Percentiles rank a stretch among this genome's conserved stretches.
Conservation (phyloP, 2,888 invertebrate genomes). For the Caenorhabditis panamensis region DNA sequence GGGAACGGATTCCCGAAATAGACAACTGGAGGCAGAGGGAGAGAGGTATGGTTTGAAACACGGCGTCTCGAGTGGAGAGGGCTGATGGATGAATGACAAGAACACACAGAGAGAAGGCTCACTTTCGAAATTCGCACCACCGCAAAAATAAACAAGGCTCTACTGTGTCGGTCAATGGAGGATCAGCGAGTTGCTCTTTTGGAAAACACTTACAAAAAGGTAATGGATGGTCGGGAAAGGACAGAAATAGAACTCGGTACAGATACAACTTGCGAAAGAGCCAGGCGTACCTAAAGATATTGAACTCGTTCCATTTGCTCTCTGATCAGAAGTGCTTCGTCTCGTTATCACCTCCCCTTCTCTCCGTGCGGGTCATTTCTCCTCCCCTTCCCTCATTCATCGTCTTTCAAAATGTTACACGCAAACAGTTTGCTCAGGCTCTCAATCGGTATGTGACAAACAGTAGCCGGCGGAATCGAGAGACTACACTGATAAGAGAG, state of each 20-base stretch:
- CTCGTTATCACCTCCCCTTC: conserved; percentile 31
- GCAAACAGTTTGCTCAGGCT: conserved; percentile 49
- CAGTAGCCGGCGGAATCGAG: not conserved
- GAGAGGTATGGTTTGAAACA: conserved; percentile 50
- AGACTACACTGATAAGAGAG: conserved; percentile 22
- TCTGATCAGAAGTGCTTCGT: not conserved
- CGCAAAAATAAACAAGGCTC: conserved; percentile 33
- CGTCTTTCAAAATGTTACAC: conserved; percentile 30
- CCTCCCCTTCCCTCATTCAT: not conserved
- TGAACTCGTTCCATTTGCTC: not conserved
- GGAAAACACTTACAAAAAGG: conserved; percentile 35
- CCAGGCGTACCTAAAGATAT: too few species aligned
- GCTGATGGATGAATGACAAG: not conserved
- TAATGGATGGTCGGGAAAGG: conserved; percentile 5
- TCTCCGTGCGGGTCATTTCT: conserved; percentile 18
- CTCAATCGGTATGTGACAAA: conserved; percentile 25
- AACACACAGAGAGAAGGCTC: conserved; percentile 9
- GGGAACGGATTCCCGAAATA: conserved; percentile 22
- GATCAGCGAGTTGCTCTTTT: conserved; percentile 21
- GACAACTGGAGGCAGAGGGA: conserved; percentile 25
- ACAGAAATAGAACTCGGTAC: conserved; percentile 24
- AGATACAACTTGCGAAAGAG: too few species aligned
- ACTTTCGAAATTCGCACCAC: conserved; percentile 37
- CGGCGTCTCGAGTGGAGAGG: conserved; percentile 22
- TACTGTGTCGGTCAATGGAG: not conserved